phyloP scores from a whole-genome alignment of 2,888 invertebrate species.

The Hecatera dysodea region DNA sequence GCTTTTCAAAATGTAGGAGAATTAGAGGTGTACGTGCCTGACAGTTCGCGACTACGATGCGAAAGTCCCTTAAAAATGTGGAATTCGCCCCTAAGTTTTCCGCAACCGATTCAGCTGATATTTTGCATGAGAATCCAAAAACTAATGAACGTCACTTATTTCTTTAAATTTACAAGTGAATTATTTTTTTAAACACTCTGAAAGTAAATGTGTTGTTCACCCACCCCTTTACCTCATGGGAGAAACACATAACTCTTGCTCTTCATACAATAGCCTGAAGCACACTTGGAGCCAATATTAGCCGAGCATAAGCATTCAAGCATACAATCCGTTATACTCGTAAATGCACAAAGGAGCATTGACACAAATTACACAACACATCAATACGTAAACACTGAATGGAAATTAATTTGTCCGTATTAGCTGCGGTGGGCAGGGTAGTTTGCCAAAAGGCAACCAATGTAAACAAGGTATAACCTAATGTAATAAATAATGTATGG shows the following conservation, averaged over 20 bases:
- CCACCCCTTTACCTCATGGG: not conserved
- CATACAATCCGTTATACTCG: slow-evolving; percentile 55
- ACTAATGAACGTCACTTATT: no score
- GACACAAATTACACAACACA: slow-evolving; percentile 68
- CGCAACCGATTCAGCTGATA: no score
- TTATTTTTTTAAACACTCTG: not conserved
- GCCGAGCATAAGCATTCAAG: slow-evolving; percentile 51
- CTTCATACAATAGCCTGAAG: not conserved
- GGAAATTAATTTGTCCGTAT: slow-evolving; percentile 79
- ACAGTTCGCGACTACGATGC: no score
- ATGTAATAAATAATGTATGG: slow-evolving; percentile 89
- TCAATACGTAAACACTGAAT: slow-evolving; percentile 74
- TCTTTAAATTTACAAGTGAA: no score
- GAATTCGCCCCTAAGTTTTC: no score
- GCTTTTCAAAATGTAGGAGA: no score
- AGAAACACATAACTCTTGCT: not conserved
- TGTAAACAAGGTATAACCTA: slow-evolving; percentile 85
- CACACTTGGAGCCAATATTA: slow-evolving; percentile 37
- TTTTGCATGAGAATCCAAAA: no score
- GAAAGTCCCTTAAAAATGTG: no score
- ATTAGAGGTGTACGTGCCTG: no score
- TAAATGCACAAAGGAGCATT: slow-evolving; percentile 66
- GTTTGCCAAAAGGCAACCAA: slow-evolving; percentile 82
- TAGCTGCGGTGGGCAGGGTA: slow-evolving; percentile 75
- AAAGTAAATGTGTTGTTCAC: not conserved